Conservation (phyloP, 2,888 invertebrate species). For the Sarcophaga variegata region DNA sequence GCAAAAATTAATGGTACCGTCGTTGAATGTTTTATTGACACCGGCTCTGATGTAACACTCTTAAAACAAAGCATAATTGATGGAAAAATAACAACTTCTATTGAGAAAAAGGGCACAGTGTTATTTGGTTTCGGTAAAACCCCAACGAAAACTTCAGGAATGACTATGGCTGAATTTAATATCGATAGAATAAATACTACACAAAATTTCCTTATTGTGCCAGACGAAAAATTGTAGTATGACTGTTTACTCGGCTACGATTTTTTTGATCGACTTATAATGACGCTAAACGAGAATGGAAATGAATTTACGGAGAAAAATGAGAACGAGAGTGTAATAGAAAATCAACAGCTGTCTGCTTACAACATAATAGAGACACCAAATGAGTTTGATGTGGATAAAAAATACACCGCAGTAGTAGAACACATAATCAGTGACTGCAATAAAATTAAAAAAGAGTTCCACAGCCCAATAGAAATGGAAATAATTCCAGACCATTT, state of each 20-base stretch:
- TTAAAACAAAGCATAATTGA: slow-evolving; percentile 38
- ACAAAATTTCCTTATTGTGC: slow-evolving; percentile 44
- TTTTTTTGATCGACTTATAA: slow-evolving; percentile 40
- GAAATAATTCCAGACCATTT: slow-evolving; percentile 52
- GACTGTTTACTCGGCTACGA: slow-evolving; percentile 54
- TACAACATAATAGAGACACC: slow-evolving; percentile 2
- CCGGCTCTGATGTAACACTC: slow-evolving; percentile 45
- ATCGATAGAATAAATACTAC: slow-evolving; percentile 29
- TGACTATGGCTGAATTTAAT: slow-evolving; percentile 1
- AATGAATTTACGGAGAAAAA: too few species aligned
- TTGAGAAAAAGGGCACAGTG: slow-evolving; percentile 8
- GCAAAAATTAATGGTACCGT: slow-evolving; percentile 23
- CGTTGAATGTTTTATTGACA: slow-evolving; percentile 40
- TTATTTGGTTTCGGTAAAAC: slow-evolving; percentile 46
- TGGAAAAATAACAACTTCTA: slow-evolving; percentile 17
- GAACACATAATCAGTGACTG: slow-evolving; percentile 1
- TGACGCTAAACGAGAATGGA: too few species aligned
- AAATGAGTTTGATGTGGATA: neutral
- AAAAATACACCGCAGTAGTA: neutral
- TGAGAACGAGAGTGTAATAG: too few species aligned
- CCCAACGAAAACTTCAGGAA: slow-evolving; percentile 17
- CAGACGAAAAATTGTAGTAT: slow-evolving; percentile 44
- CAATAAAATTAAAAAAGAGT: slow-evolving; percentile 16
- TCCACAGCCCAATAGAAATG: slow-evolving; percentile 49
- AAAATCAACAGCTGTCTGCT: neutral